Base-by-base conservation (phyloP, 2,888 invertebrate genomes). In the Serripes groenlandicus region DNA sequence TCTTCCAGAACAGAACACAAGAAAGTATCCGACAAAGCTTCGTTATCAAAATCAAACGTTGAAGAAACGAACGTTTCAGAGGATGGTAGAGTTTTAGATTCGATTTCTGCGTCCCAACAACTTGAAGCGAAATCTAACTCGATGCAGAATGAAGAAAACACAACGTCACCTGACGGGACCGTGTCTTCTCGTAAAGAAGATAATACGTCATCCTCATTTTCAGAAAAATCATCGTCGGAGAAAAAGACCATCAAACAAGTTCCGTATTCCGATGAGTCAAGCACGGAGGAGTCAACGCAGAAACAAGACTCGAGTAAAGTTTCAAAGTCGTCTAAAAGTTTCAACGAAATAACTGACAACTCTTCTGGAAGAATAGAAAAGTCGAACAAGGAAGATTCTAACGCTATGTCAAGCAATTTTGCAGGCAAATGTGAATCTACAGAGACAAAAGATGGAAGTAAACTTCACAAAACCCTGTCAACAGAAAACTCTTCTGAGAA, bases 401-500 rank as follows among this genome's bases (percentile, higher is more conserved):
- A 82, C 32, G 75, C 79, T 21, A 70, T 82, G 30, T 72, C 85
- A 0, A 82, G 85, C 54, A 82, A 75, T 32, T 85, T 85, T 56
- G 68, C 77, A 35, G 85, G 85, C 9, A 60, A 70, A 49, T 82
- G 85, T 28, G 79, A 83, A 52, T 82, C 85, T 2, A 75, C 71
- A 26, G 82, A 85, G 21, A 62, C 58, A n/a, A 30, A 49, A 15
- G 75, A 82, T 34, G 85, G 80, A n/a, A 69, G 70, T 23, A 83
- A 76, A 30, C 56, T 79, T 5, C 76, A 74, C 30, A 68, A 79
- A 69, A 79, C 79, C 5, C 23, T 62, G 60, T 76, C 79, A 0
- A 76, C 79, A 3, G 83, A 83, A 35, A 73, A 83, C 9, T 69
- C 73, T 3, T 69, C 69, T 2, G 83, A 83, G 66, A 79, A 72